Evolutionary conservation across 37 sponge, comb jelly and placozoan genomes (phyloP).

Genomic region (Cladorhizidae sp.): DNA sequence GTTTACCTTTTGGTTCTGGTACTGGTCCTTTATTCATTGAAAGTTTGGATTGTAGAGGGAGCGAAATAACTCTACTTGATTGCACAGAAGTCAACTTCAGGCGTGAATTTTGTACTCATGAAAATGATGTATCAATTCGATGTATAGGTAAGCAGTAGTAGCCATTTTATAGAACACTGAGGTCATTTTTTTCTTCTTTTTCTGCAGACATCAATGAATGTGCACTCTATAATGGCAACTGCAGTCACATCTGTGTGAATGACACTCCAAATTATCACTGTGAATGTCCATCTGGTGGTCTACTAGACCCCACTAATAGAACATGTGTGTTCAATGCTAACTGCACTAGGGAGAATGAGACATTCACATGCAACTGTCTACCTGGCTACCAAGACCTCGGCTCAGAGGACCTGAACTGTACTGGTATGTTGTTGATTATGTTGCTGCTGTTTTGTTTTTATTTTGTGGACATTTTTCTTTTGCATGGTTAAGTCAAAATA

Average conservation of each 20-base stretch:
- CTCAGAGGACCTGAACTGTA: constrained; percentile 12
- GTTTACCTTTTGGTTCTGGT: constrained; percentile 27
- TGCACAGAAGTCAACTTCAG: constrained; percentile 12
- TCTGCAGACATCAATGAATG: constrained; percentile 40
- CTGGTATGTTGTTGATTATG: constrained; percentile 4
- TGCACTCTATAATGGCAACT: constrained; percentile 10
- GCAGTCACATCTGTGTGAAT: constrained; percentile 33
- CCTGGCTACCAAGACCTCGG: constrained; percentile 19
- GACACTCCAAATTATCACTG: constrained; percentile 30
- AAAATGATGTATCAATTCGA: constrained; percentile 8
- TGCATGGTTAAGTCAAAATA: too few relatives aligned
- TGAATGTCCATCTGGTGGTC: constrained; percentile 27
- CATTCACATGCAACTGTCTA: constrained; percentile 15
- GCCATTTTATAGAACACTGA: neutral
- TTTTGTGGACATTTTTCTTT: too few relatives aligned
- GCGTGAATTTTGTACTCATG: constrained; percentile 9
- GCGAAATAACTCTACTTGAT: constrained; percentile 15
- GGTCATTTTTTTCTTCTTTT: neutral
- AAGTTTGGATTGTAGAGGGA: constrained; percentile 27
- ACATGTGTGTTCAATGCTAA: constrained; percentile 22
- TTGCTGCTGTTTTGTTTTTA: neutral
- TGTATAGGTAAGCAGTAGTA: constrained; percentile 17
- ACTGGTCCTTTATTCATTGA: constrained; percentile 29
- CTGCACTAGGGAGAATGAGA: constrained; percentile 9
- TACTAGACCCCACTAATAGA: constrained; percentile 7